A percentile compares a stretch with the other conserved stretches of the same genome.
Conservation (phyloP, 53 echinoderm and acorn worm genomes). For the Antedon mediterranea region DNA sequence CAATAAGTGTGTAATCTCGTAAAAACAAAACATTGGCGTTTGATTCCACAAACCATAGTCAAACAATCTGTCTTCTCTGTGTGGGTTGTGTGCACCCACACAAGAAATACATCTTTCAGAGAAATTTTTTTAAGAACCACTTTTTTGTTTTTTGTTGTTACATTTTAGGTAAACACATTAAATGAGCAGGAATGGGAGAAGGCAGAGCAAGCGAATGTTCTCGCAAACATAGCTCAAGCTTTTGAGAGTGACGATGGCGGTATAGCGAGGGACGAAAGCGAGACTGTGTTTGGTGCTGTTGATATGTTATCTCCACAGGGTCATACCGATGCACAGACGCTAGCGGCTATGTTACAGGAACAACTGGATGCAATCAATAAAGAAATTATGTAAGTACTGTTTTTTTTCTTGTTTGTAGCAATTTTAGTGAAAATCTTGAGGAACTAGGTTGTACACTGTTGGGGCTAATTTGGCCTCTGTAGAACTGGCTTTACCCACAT, state of each 20-base stretch:
- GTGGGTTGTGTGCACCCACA: no score
- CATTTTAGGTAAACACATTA: constrained; percentile 65
- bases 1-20: no score
- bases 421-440: background rate
- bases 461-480: no score
- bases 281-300: constrained; percentile 78
- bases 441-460: no score
- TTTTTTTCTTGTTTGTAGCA: background rate
- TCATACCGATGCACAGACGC: constrained; percentile 89
- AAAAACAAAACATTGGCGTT: no score
- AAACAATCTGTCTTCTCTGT: no score
- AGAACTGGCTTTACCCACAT: no score
- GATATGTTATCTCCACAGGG: constrained; percentile 89
- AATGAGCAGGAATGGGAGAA: constrained; percentile 99
- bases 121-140: no score
- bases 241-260: constrained; percentile 51
- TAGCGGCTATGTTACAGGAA: constrained; percentile 87
- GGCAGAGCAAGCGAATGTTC: constrained; percentile 83
- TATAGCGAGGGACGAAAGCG: constrained; percentile 52
- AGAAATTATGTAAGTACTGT: constrained; percentile 74
- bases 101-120: no score
- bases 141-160: background rate
- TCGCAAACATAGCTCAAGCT: constrained; percentile 94
- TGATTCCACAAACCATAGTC: no score
- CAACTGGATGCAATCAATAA: constrained; percentile 98